Percentiles rank a stretch among this genome's conserved stretches.
These are phyloP conservation scores for Arvicanthis niloticus DNA, from an alignment of 2,113 vertebrate genomes.

Conservation along the genomic window DNA sequence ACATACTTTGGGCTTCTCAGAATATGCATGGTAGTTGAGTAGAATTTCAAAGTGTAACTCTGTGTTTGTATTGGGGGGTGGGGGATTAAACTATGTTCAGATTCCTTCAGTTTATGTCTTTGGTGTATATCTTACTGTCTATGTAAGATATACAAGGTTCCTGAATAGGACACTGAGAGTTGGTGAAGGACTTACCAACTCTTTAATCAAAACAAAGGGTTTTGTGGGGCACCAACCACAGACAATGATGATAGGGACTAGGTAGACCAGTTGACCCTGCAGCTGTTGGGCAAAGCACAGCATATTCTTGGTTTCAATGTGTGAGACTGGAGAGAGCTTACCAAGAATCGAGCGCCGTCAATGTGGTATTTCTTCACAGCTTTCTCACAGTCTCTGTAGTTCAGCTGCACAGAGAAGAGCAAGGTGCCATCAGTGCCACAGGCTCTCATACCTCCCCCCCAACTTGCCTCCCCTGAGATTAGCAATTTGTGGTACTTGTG, in stretches of 20 bases:
- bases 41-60: background rate
- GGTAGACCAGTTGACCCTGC: background rate
- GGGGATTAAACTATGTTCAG: background rate
- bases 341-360: constrained; percentile 94
- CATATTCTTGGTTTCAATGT: too few species aligned
- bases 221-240: background rate
- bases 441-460: constrained; percentile 39
- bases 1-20: background rate
- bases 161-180: background rate
- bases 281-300: fast-evolving
- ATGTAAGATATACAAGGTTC: background rate
- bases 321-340: constrained; percentile 83
- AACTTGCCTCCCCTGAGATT: background rate
- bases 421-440: background rate
- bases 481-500: constrained; percentile 54
- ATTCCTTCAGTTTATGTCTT: background rate
- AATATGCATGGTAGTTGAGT: background rate
- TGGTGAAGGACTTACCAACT: background rate
- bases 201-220: background rate
- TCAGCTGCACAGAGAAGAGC: constrained; percentile 86
- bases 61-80: background rate
- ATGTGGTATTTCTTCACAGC: constrained; percentile 91
- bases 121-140: background rate
- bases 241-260: background rate
- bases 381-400: constrained; percentile 94